These are phyloP conservation scores for Ceuthmochares aereus DNA, from an alignment of 2,113 vertebrate species.

Conservation along the genomic window DNA sequence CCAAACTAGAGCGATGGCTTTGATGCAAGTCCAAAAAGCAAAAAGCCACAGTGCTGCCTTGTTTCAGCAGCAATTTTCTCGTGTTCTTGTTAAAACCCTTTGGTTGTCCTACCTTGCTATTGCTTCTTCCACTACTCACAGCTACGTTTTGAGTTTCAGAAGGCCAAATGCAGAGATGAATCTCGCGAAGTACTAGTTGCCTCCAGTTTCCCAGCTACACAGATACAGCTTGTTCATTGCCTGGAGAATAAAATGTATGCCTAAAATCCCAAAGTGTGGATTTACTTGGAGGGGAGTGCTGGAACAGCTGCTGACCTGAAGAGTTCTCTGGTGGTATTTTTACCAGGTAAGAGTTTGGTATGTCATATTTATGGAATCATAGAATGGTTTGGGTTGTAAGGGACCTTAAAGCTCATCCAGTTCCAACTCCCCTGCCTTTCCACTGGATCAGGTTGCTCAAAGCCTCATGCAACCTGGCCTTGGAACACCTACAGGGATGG, in stretches of 20 bases:
- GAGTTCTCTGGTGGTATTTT: background rate
- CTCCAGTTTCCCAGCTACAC: background rate
- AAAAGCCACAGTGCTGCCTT: background rate
- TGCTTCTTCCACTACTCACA: background rate
- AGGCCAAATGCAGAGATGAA: background rate
- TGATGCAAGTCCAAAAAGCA: background rate
- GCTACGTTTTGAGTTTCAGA: background rate
- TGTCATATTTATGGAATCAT: background rate
- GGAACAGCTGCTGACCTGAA: background rate
- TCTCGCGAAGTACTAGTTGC: background rate
- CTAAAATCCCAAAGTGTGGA: background rate
- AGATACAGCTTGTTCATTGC: background rate
- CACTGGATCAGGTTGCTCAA: no score
- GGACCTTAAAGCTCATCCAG: no score
- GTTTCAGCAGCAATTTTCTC: background rate
- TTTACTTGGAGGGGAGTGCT: background rate
- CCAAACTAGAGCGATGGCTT: accelerated
- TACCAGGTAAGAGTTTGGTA: background rate
- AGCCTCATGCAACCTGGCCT: no score
- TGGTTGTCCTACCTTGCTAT: background rate
- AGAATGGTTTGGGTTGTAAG: no score
- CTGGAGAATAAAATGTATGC: background rate
- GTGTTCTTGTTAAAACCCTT: background rate
- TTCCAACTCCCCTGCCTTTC: no score
- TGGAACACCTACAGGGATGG: no score